phyloP scores from a whole-genome alignment of 2,113 vertebrate species.

The Anser brachyrhynchus region DNA sequence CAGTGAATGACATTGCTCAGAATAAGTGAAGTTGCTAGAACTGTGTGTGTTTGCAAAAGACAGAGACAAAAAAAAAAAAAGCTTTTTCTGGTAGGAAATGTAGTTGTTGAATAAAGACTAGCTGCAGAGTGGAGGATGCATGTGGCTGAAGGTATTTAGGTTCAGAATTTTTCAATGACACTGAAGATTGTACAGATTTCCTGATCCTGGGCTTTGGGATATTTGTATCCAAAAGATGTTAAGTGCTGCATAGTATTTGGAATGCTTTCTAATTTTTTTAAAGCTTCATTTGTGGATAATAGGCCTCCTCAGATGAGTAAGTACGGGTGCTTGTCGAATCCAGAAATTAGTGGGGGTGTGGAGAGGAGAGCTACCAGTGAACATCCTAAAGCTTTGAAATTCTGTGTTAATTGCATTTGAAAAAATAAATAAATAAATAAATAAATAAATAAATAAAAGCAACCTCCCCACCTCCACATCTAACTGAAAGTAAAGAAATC shows the following conservation, averaged over 20 bases:
- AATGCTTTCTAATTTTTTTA: not conserved
- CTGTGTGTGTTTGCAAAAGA: not conserved
- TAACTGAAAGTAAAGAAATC: not conserved
- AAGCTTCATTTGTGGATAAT: not conserved
- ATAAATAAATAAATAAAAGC: not conserved
- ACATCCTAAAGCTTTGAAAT: not conserved
- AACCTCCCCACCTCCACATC: not conserved
- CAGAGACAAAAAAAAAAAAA: no score
- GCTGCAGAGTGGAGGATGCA: not conserved
- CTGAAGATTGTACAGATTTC: not conserved
- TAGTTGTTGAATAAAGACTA: not conserved
- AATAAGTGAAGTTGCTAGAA: not conserved
- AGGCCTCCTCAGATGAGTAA: not conserved
- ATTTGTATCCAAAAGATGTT: not conserved
- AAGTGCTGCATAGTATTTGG: not conserved
- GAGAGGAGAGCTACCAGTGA: not conserved
- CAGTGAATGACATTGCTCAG: not conserved
- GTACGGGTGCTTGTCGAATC: not conserved
- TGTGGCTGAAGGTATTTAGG: not conserved
- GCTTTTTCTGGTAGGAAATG: not conserved
- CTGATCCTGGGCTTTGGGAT: not conserved
- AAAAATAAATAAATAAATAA: not conserved
- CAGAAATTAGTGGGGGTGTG: fast-evolving
- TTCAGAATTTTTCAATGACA: not conserved
- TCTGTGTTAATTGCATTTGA: not conserved